Conservation (phyloP, 2,797 vertebrate species). For the Delichon dasypus region DNA sequence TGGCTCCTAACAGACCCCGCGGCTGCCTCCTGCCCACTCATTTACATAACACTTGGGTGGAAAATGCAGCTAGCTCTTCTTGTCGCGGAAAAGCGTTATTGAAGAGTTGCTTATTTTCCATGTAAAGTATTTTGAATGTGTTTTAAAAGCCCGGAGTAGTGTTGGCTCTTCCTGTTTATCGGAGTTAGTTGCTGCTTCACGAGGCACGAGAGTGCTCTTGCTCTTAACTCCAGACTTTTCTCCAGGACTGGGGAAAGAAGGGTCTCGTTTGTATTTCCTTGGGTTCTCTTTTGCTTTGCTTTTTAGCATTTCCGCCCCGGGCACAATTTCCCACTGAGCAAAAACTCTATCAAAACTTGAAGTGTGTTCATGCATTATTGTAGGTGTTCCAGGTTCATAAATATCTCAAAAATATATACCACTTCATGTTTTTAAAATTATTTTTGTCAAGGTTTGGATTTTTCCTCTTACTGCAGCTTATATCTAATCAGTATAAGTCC, state of each 20-base stretch:
- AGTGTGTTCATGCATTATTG: neutral
- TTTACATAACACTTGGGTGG: slow-evolving; percentile 8
- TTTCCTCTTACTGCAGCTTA: neutral
- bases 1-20: neutral
- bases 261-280: neutral
- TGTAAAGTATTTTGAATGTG: neutral
- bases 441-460: neutral
- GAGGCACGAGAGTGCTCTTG: neutral
- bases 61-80: neutral
- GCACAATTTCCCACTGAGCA: neutral
- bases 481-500: neutral
- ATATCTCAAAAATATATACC: neutral
- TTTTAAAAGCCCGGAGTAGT: neutral
- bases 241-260: neutral
- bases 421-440: neutral
- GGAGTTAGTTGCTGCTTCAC: neutral
- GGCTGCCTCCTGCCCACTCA: neutral
- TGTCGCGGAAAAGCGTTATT: neutral
- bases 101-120: neutral
- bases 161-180: slow-evolving; percentile 33
- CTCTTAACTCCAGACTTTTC: accelerated
- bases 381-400: neutral
- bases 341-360: neutral
- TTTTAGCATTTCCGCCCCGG: neutral
- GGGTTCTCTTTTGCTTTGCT: neutral